These are phyloP conservation scores for Chrysolina haemoptera DNA, from an alignment of 2,888 invertebrate genomes.

Conservation along the genomic window DNA sequence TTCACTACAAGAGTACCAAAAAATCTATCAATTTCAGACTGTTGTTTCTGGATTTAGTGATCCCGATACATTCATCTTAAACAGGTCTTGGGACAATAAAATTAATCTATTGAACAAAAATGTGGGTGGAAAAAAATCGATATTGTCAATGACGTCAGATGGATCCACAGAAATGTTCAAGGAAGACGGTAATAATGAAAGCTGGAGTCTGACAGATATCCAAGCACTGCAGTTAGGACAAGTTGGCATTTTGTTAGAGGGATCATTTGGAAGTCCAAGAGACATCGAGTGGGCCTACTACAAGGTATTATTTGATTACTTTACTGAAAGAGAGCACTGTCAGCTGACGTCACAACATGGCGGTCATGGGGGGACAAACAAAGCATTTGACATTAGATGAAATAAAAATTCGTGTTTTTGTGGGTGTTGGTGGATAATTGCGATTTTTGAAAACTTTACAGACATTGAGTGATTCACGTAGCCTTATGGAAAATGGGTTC, in stretches of 20 bases:
- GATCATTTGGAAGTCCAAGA: slow-evolving; percentile 78
- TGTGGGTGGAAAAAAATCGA: slow-evolving; percentile 74
- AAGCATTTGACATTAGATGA: no score
- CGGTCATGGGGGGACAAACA: no score
- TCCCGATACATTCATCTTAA: slow-evolving; percentile 81
- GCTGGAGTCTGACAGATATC: slow-evolving; percentile 73
- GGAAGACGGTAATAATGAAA: slow-evolving; percentile 58
- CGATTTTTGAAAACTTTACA: no score
- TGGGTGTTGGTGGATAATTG: no score
- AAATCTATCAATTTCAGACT: slow-evolving; percentile 71
- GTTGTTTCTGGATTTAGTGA: slow-evolving; percentile 86
- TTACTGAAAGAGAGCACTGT: background rate
- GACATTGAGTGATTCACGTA: no score
- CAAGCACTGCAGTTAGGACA: slow-evolving; percentile 74
- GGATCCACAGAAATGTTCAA: slow-evolving; percentile 28
- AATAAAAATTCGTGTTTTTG: no score
- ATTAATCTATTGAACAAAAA: slow-evolving; percentile 66
- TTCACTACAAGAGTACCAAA: background rate
- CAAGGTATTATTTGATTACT: slow-evolving; percentile 67
- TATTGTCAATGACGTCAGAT: slow-evolving; percentile 70
- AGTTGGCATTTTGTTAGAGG: slow-evolving; percentile 76
- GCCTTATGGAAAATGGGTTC: no score
- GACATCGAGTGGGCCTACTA: slow-evolving; percentile 88
- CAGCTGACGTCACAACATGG: no score
- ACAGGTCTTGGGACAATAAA: slow-evolving; percentile 70